phyloP scores from a whole-genome alignment of 2,113 vertebrate genomes.

The Axis porcinus region DNA sequence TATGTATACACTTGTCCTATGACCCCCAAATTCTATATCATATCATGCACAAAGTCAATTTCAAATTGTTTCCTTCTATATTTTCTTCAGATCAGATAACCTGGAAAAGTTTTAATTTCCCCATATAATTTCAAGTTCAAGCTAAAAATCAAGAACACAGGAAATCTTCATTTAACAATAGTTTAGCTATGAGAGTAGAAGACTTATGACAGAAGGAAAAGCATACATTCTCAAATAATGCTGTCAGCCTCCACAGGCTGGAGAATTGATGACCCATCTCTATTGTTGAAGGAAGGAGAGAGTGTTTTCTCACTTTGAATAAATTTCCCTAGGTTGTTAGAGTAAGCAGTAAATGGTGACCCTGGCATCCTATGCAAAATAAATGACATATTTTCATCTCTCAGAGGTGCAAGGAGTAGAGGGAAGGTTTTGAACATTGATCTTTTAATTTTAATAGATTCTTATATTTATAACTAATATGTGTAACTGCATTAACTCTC shows the following conservation, averaged over 20 bases:
- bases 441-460: not conserved
- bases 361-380: not conserved
- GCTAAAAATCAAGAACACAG: not conserved
- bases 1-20: not conserved
- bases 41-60: not conserved
- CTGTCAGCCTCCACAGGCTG: not conserved
- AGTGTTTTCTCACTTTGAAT: not conserved
- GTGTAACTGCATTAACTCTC: not conserved
- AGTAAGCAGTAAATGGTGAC: not conserved
- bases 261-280: not conserved
- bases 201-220: not conserved
- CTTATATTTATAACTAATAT: not conserved
- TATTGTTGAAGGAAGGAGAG: not conserved
- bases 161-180: not conserved
- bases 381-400: not conserved
- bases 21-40: not conserved
- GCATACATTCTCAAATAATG: not conserved
- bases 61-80: not conserved
- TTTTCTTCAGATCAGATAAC: not conserved
- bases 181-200: not conserved
- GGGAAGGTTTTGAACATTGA: not conserved
- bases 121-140: not conserved
- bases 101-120: not conserved
- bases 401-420: not conserved
- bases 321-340: not conserved